Percentiles rank a stretch among this genome's conserved stretches.
These are phyloP conservation scores for Opisthograptis luteolata DNA, from an alignment of 2,888 invertebrate genomes.

Conservation along the genomic window DNA sequence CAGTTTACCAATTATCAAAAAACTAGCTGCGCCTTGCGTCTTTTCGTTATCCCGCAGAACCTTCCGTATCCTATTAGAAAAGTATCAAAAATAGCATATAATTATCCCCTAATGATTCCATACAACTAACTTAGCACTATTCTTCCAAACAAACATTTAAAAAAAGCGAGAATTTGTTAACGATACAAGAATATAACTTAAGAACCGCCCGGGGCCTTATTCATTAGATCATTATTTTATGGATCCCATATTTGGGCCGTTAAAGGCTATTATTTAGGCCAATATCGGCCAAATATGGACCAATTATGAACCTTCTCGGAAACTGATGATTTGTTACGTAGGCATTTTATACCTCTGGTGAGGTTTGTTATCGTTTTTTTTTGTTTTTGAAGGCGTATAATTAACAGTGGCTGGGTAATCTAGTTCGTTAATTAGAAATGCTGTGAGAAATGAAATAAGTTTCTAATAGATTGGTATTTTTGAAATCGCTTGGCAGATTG, in stretches of 20 bases:
- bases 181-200: conserved; percentile 40
- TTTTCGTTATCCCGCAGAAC: no score
- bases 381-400: conserved; percentile 28
- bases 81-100: no score
- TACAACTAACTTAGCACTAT: neutral
- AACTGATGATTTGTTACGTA: conserved; percentile 47
- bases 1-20: no score
- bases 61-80: no score
- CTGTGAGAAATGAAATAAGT: conserved; percentile 5
- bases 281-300: conserved; percentile 53
- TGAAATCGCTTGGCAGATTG: no score
- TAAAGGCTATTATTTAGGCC: conserved; percentile 69
- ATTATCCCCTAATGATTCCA: neutral
- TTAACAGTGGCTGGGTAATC: conserved; percentile 29
- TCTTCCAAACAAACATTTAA: conserved; percentile 29
- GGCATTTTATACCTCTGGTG: conserved; percentile 31
- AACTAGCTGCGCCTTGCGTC: no score
- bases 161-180: conserved; percentile 45
- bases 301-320: conserved; percentile 47
- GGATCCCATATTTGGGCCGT: conserved; percentile 66
- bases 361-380: conserved; percentile 15
- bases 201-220: conserved; percentile 40
- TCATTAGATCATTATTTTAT: conserved; percentile 78
- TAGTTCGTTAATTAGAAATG: conserved; percentile 12
- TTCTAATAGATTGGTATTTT: neutral